These are phyloP conservation scores for Lepidurus packardi DNA, from an alignment of 1,140 invertebrate genomes.

Conservation along the genomic window DNA sequence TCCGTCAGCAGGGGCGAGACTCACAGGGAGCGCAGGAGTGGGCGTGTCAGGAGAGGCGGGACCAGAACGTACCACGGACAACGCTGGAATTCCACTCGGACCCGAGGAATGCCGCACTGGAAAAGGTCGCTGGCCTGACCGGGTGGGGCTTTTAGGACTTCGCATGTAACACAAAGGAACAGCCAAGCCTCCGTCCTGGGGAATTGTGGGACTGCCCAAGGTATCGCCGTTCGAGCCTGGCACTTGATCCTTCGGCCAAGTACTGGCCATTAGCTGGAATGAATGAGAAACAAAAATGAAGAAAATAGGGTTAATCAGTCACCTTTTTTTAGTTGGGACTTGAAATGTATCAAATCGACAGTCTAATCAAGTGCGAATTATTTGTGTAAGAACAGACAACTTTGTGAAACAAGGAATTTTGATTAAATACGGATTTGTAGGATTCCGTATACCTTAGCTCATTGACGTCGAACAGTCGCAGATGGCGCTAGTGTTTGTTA, in stretches of 20 bases:
- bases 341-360: no score
- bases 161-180: conserved; percentile 33
- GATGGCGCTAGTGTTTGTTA: no score
- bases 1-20: background rate
- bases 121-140: conserved; percentile 10
- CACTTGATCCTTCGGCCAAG: background rate
- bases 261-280: conserved; percentile 7
- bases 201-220: background rate
- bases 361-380: no score
- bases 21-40: background rate
- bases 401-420: no score
- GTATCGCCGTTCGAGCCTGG: background rate
- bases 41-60: conserved; percentile 29
- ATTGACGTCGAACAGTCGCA: no score
- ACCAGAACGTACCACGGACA: conserved; percentile 23
- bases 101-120: background rate
- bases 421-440: no score
- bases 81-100: background rate
- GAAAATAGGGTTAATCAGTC: no score
- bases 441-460: no score
- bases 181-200: conserved; percentile 12
- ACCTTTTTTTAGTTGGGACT: no score
- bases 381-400: no score
- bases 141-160: conserved; percentile 31
- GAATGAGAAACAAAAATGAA: background rate